Evolutionary conservation across 2,888 invertebrate species (phyloP).

Genomic region (Diarsia dahlii): DNA sequence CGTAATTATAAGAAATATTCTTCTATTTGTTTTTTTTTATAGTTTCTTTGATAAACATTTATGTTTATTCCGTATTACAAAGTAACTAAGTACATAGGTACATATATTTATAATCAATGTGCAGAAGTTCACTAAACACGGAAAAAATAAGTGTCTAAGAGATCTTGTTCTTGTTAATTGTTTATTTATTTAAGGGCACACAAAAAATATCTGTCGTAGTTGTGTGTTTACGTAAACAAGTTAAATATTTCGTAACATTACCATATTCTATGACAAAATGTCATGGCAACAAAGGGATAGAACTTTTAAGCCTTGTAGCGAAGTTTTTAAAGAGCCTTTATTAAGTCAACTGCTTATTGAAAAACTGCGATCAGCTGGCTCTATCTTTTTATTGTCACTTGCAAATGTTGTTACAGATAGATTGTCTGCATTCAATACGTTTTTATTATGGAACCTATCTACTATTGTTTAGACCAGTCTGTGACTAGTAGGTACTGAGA

Average conservation of each 20-base stretch:
- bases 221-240: conserved; percentile 28
- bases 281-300: not conserved
- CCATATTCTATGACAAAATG: conserved; percentile 1
- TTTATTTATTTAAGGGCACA: not conserved
- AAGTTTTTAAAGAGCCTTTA: too few species aligned
- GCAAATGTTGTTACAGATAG: not conserved
- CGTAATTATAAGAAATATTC: conserved; percentile 55
- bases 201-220: not conserved
- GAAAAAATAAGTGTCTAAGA: conserved; percentile 19
- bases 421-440: not conserved
- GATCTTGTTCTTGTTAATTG: conserved; percentile 27
- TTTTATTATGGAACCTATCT: not conserved
- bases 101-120: conserved; percentile 32
- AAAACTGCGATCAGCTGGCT: not conserved
- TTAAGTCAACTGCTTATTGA: not conserved
- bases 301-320: not conserved
- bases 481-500: not conserved
- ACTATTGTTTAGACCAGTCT: not conserved
- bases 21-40: conserved; percentile 46
- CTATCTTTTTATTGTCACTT: too few species aligned
- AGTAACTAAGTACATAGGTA: conserved; percentile 5
- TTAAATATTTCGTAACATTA: conserved; percentile 27
- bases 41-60: conserved; percentile 53
- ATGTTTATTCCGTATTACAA: conserved; percentile 34
- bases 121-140: conserved; percentile 38